A percentile compares a stretch with the other conserved stretches of the same genome.
Conservation (phyloP, 2,888 invertebrate genomes). For the Hyppa rectilinea region DNA sequence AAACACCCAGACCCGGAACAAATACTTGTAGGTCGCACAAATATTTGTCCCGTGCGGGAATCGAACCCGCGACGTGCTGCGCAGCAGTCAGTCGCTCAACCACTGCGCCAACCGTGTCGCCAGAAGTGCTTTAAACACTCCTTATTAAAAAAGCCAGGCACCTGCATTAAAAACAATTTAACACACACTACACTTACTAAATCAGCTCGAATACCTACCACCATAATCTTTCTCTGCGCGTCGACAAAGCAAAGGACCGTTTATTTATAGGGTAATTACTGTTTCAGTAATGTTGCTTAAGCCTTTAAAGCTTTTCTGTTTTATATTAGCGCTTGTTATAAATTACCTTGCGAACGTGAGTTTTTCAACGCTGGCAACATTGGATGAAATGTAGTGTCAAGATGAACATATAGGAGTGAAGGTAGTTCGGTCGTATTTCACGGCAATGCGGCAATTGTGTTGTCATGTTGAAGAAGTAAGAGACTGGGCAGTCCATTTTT, state of each 20-base stretch:
- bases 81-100: no score
- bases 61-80: no score
- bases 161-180: conserved; percentile 40
- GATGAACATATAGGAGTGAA: conserved; percentile 27
- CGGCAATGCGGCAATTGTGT: conserved; percentile 45
- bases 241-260: conserved; percentile 70
- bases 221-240: conserved; percentile 65
- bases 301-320: conserved; percentile 68
- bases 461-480: conserved; percentile 14
- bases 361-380: conserved; percentile 57
- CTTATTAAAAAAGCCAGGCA: conserved; percentile 29
- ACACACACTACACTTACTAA: conserved; percentile 49
- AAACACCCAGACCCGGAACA: no score
- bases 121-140: not conserved
- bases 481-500: not conserved
- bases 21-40: no score
- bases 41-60: no score
- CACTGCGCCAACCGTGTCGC: no score
- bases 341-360: conserved; percentile 59
- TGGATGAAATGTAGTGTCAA: conserved; percentile 38
- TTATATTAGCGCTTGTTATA: conserved; percentile 65
- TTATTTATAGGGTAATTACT: conserved; percentile 79
- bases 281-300: conserved; percentile 72
- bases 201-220: conserved; percentile 65
- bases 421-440: conserved; percentile 15